Base-by-base conservation (phyloP, 2,888 invertebrate species). In the Gastrophysa polygoni region DNA sequence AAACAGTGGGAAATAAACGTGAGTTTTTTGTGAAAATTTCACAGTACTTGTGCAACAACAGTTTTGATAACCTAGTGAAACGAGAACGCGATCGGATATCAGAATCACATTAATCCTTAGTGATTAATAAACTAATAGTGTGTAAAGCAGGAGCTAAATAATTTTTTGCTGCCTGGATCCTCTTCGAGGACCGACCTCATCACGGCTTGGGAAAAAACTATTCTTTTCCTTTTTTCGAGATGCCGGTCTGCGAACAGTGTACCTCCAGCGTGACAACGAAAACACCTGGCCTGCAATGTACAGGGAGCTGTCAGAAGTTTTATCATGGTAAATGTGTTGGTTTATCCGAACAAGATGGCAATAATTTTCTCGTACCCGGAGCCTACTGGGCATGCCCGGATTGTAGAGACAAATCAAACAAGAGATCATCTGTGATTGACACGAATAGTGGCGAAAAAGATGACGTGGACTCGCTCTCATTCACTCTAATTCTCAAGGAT, bases 11-110 rank as follows among this genome's bases (percentile, higher is more conserved):
- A 44, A 44, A 14, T 44, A 10, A 44, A 2, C 44, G 18, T 6
- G 16, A 44, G 44, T 44, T 18, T 44, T 44, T 18, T 44, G 44
- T 44, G 44, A 44, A 44, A 43, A 44, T 44, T 17, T 44, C 44
- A 44, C 17, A 14, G 6, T 44, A 44, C 44, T 6, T 44, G 44
- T 14, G 44, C 44, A 44, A 14, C 6, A 44, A 44, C 18, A 44
- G 2, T 44, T 44, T 44, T 5, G 10, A 18, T 44, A 6, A 6
- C 7, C 44, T 3, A 44, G 44, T 44, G 6, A 14, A 44, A 16
- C 6, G 16, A 18, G 4, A 44, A 16, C 44, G 44, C 6, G 16
- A 16, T 16, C 18, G 44, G 6, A 5, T 10, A 44, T 6, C 16
- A 44, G 7, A 16, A 44, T 43, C 43, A 44, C 18, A 14, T 8